phyloP scores from a whole-genome alignment of 2,797 vertebrate genomes.

The Cyclopterus lumpus region DNA sequence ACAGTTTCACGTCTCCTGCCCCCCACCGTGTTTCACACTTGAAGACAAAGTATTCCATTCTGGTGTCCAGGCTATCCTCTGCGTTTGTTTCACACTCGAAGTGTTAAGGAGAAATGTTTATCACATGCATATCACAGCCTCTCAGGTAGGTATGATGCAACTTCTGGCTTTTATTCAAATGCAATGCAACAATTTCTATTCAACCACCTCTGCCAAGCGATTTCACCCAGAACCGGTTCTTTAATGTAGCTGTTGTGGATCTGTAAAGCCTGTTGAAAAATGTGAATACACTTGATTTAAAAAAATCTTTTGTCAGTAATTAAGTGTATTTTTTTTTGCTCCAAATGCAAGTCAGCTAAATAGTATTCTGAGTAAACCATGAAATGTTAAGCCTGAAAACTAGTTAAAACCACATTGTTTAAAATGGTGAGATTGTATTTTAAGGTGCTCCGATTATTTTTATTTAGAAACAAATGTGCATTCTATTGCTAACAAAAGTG shows the following conservation, averaged over 20 bases:
- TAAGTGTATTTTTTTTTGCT: neutral
- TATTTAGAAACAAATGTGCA: neutral
- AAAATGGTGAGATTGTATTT: neutral
- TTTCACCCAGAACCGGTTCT: neutral
- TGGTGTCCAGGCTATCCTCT: slow-evolving; percentile 22
- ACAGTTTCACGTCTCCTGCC: neutral
- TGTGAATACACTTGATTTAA: slow-evolving; percentile 4
- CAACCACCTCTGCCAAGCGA: neutral
- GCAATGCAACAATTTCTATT: neutral
- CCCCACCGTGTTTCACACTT: slow-evolving; percentile 30
- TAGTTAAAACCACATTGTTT: neutral
- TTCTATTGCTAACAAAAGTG: neutral
- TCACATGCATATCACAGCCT: slow-evolving; percentile 40
- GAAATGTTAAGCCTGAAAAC: neutral
- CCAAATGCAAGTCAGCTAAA: neutral
- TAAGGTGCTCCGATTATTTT: neutral
- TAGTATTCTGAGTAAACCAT: neutral
- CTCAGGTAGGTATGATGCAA: neutral
- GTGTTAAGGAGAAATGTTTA: neutral
- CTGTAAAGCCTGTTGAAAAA: neutral
- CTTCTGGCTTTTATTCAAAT: neutral
- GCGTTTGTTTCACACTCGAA: slow-evolving; percentile 35
- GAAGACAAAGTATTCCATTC: slow-evolving; percentile 43
- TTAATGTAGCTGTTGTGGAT: neutral
- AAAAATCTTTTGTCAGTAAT: neutral